Evolutionary conservation across 2,113 vertebrate genomes (phyloP), one percentile per base, ranked within the genome.

Genomic region (Eudyptes chrysolophus): DNA sequence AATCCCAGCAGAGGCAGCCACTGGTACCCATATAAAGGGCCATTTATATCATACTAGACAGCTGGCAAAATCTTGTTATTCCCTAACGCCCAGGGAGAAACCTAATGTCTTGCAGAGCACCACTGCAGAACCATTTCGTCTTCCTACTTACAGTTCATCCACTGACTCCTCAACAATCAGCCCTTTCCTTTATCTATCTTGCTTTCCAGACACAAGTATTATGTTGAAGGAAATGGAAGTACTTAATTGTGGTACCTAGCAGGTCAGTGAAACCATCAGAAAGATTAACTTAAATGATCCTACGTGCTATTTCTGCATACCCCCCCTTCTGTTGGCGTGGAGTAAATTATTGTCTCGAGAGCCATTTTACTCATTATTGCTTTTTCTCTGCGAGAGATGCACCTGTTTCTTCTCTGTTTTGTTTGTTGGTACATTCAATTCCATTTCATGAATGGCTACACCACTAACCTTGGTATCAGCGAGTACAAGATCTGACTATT

Each of bases 301-400:
- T 86, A 97, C n/a, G 32, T 58, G 90, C 83, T 87, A 52, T 94
- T 96, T 97, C 94, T 87, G 85, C 95, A 95, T 80, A 83, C 30
- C 78, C 76, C 11, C 85, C 83, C 94, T 97, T 96, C 62, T 83
- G 88, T 84, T 96, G 85, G 80, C 85, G 95, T 96, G 95, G 95
- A 97, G 85, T 92, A 92, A 89, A 96, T 96, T 94, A 98, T 79
- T 97, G 52, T 98, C 95, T 97, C 21, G 48, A 95, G 95, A 98
- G 95, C 92, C 90, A 87, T 97, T 98, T 97, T 96, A 94, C 77
- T 98, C 71, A 81, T 98, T 98, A 98, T 98, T 98, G 98, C 98
- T 98, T 98, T 94, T 98, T 97, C 96, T 97, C 95, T 97, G 97
- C 97, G 96, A 96, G 95, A 98, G 96, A 97, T 34, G 90, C 95